Evolutionary conservation across 1,140 invertebrate species (phyloP), one percentile per base, ranked within the genome.

Genomic region (Drosophila varians): DNA sequence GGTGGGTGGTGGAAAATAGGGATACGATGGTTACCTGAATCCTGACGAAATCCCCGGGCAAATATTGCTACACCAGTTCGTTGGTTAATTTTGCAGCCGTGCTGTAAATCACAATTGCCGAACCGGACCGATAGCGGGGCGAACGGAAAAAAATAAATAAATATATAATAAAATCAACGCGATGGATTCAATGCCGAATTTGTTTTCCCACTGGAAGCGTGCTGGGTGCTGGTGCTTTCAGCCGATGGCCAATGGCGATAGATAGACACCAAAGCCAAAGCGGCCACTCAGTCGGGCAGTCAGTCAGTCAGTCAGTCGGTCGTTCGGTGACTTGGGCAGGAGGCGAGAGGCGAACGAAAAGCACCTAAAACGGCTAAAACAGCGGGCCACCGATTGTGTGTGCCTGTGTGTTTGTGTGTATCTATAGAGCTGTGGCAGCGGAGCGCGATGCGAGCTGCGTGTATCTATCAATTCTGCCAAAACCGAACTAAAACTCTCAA

Each of bases 401-500:
- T 51, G 38, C 12, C 8, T 66, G 66, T 53, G 34, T 72, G 70
- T 74, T 57, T 53, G 51, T 73, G 69, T 62, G 69, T 74, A 74
- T 74, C 58, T 74, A 62, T 54, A 16, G 14, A 54, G 46, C 51
- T 25, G 26, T 38, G 7, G 45, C 31, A 28, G 36, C 28, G 26
- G 25, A 51, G 56, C 61, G 53, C 40, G 60, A 57, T 60, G 49
- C 23, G 62, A 53, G 60, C 65, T 53, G 45, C 80, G 80, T 87
- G 76, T 86, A 58, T 74, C 80, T 86, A 77, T 77, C 76, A 86
- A 84, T 84, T 86, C 76, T 79, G 76, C 62, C 76, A 55, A 87
- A 86, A 80, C 82, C 78, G 80, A 86, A 80, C 80, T 86, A 86
- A 86, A 84, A 86, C 82, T 87, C 80, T 86, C 82, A 86, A 86